These are phyloP conservation scores for Lottia gigantea DNA, from an alignment of 2,888 invertebrate species.

Conservation along the genomic window DNA sequence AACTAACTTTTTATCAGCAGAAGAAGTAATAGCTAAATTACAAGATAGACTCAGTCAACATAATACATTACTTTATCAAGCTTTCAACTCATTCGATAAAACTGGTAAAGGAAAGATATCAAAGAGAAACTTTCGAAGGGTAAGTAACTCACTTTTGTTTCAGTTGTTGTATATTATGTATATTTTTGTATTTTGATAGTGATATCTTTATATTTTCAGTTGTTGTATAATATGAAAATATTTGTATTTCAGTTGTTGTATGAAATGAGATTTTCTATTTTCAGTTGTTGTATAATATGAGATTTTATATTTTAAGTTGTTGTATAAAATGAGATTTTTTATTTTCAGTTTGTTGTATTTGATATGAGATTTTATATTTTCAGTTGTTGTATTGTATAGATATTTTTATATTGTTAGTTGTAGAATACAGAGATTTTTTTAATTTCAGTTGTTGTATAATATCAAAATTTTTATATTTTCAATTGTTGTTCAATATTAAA, in stretches of 20 bases:
- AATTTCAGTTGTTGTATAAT: neutral
- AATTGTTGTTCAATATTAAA: neutral
- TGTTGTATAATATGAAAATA: neutral
- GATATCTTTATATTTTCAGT: neutral
- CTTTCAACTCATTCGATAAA: constrained; percentile 58
- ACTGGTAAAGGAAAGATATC: constrained; percentile 55
- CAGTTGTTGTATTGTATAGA: constrained; percentile 58
- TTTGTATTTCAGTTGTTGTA: neutral
- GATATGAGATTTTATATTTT: neutral
- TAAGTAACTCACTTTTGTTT: constrained; percentile 18
- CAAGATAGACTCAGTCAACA: constrained; percentile 61
- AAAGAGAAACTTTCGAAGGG: constrained; percentile 60
- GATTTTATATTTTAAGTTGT: constrained; percentile 33
- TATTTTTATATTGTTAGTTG: constrained; percentile 28
- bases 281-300: constrained; percentile 55
- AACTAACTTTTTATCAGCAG: constrained; percentile 52
- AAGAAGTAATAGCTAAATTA: constrained; percentile 59
- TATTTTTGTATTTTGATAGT: too few relatives aligned
- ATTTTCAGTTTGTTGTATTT: neutral
- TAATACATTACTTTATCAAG: constrained; percentile 49
- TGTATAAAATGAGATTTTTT: neutral
- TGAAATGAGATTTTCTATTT: neutral
- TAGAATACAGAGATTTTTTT: neutral
- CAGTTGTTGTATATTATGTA: too few relatives aligned
- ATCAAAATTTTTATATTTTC: neutral